Percentiles rank a stretch among this genome's conserved stretches.
phyloP scores from a whole-genome alignment of 1,140 invertebrate genomes.

The Drosophila tropicalis region DNA sequence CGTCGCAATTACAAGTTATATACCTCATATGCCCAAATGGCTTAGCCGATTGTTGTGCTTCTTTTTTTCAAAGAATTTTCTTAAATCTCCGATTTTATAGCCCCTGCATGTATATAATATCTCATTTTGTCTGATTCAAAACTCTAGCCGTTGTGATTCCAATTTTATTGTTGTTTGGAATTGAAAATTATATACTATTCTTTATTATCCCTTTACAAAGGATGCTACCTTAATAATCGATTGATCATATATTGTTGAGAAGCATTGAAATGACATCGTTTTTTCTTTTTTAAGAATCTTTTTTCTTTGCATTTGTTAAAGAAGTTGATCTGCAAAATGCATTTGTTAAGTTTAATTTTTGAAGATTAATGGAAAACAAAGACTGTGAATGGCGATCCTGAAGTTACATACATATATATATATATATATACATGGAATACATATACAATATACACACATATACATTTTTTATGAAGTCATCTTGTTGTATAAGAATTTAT shows the following conservation, averaged over 20 bases:
- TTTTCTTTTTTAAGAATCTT: constrained; percentile 14
- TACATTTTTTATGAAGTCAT: constrained; percentile 53
- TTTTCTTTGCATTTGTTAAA: constrained; percentile 32
- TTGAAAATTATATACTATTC: neutral
- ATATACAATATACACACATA: constrained; percentile 28
- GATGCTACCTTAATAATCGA: neutral
- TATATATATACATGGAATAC: constrained; percentile 35
- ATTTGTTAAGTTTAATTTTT: constrained; percentile 40
- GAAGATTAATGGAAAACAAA: constrained; percentile 49
- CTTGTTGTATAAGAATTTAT: constrained; percentile 59
- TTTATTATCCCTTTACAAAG: neutral
- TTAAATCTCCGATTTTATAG: constrained; percentile 13
- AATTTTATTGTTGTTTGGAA: constrained; percentile 11
- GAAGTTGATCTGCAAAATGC: constrained; percentile 42
- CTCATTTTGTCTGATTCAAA: constrained; percentile 6
- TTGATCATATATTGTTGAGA: constrained; percentile 7
- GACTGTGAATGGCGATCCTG: constrained; percentile 73
- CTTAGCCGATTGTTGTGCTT: constrained; percentile 36
- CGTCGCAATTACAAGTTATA: constrained; percentile 69
- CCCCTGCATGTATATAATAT: neutral
- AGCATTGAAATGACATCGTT: constrained; percentile 22
- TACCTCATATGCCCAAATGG: constrained; percentile 71
- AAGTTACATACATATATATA: constrained; percentile 67
- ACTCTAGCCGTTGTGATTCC: constrained; percentile 20
- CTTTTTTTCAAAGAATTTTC: constrained; percentile 21